phyloP scores from a whole-genome alignment of 1,140 invertebrate species.

The Bombus balteatus region DNA sequence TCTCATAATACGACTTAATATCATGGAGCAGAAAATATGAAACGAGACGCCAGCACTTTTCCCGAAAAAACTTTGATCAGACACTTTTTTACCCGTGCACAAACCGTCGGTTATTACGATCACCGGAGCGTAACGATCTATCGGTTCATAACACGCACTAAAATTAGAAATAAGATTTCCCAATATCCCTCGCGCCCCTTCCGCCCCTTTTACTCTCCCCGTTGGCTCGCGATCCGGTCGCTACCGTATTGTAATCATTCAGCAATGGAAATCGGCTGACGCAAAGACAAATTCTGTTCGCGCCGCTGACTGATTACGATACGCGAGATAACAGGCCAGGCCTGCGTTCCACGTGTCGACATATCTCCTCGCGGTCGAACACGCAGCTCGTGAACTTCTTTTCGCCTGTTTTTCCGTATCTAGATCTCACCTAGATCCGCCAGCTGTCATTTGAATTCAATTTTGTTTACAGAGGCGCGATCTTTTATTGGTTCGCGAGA shows the following conservation, averaged over 20 bases:
- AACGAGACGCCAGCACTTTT: not conserved
- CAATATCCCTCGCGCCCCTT: constrained; percentile 26
- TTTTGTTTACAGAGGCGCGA: not conserved
- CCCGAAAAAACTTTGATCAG: not conserved
- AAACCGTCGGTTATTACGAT: constrained; percentile 20
- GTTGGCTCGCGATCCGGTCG: not conserved
- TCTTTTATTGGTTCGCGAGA: not conserved
- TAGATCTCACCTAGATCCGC: not conserved
- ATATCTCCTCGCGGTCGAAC: constrained; percentile 35
- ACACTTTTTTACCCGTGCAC: not conserved
- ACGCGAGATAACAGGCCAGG: constrained; percentile 40
- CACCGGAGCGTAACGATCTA: constrained; percentile 26
- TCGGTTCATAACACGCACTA: constrained; percentile 33
- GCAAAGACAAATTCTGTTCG: constrained; percentile 67
- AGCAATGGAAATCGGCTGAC: constrained; percentile 60
- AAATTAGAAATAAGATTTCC: constrained; percentile 55
- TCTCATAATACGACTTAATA: not conserved
- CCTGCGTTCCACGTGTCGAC: constrained; percentile 29
- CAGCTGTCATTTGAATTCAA: not conserved
- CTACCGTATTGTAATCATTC: constrained; percentile 49
- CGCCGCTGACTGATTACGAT: constrained; percentile 64
- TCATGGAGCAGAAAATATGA: not conserved
- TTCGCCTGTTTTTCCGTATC: constrained; percentile 26
- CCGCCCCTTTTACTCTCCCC: not conserved
- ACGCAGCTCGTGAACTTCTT: constrained; percentile 29